Evolutionary conservation across 2,888 invertebrate species (phyloP).

Genomic region (Cheilosia vulpina): DNA sequence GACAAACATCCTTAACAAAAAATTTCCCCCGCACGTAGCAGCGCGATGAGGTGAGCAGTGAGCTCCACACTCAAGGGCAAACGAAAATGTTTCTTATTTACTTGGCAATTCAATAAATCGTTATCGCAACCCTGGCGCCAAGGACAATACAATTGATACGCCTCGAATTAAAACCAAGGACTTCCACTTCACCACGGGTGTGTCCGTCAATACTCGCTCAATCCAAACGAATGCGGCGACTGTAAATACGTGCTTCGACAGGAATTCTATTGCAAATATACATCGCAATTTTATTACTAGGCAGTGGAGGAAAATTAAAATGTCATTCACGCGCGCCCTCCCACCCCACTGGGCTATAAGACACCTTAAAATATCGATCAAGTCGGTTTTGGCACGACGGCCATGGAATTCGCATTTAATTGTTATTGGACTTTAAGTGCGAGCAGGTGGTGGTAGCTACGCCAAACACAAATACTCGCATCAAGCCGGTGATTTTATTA

Average conservation of each 20-base stretch:
- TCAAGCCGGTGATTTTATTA: not conserved
- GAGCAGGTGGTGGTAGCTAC: not conserved
- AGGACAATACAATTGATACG: conserved; percentile 10
- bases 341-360: not conserved
- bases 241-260: conserved; percentile 10
- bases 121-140: not conserved
- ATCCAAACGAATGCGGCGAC: not conserved
- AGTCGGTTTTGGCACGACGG: conserved; percentile 21
- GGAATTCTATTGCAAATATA: conserved; percentile 18
- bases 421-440: conserved; percentile 36
- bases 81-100: conserved; percentile 22
- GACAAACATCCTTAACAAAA: not conserved
- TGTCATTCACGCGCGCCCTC: conserved; percentile 20
- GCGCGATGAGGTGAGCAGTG: not conserved
- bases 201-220: conserved; percentile 5
- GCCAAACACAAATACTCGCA: no score
- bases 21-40: not conserved
- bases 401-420: conserved; percentile 47
- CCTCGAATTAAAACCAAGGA: conserved; percentile 22
- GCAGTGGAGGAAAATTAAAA: not conserved
- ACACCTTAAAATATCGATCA: conserved; percentile 13
- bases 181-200: not conserved
- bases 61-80: not conserved
- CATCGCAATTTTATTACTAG: conserved; percentile 28
- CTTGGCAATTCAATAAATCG: conserved; percentile 30